Evolutionary conservation across 2,797 vertebrate genomes (phyloP).

Genomic region (Enteromius treurensis): DNA sequence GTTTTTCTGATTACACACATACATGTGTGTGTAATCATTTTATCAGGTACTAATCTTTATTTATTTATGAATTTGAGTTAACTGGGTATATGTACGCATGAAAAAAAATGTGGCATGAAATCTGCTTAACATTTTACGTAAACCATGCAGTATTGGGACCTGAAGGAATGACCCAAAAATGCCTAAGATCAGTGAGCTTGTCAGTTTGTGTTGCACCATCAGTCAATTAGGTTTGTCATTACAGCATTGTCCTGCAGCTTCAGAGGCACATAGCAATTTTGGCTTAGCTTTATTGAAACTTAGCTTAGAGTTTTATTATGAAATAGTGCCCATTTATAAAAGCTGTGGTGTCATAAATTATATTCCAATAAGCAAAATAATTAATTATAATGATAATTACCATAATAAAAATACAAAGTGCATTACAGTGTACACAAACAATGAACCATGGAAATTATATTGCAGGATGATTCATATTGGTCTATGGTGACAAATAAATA

Average conservation of each 20-base stretch:
- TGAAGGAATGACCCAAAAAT: not conserved
- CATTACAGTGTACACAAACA: not conserved
- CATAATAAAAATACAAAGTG: not conserved
- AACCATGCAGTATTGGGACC: not conserved
- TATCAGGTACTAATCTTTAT: not conserved
- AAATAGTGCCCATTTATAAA: not conserved
- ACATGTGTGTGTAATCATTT: not conserved
- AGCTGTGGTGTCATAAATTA: not conserved
- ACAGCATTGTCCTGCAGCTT: not conserved
- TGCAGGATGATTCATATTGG: not conserved
- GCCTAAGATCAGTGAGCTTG: not conserved
- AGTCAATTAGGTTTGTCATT: not conserved
- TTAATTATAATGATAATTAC: not conserved
- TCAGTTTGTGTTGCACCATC: not conserved
- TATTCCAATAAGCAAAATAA: not conserved
- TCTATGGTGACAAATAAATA: slow-evolving; percentile 22
- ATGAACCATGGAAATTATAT: not conserved
- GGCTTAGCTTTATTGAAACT: not conserved
- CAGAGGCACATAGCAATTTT: not conserved
- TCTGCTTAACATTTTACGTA: not conserved
- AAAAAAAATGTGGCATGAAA: not conserved
- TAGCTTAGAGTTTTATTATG: not conserved
- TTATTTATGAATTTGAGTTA: not conserved
- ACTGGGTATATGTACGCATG: not conserved
- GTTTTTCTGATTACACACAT: too few relatives aligned